Percentiles rank a stretch among this genome's conserved stretches.
Conservation (phyloP, 2,113 vertebrate genomes). For the Oophaga pumilio region DNA sequence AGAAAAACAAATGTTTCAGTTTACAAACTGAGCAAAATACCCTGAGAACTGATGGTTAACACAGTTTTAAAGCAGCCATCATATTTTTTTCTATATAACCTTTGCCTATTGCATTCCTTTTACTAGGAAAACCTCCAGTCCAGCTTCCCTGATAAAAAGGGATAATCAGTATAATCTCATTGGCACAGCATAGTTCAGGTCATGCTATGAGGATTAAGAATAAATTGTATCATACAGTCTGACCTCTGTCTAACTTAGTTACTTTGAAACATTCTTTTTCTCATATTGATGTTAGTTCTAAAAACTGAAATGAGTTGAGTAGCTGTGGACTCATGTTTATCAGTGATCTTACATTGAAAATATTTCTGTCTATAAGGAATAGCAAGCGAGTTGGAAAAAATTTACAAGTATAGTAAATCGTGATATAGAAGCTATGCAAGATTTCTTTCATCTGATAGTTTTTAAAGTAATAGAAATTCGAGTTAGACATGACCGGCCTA, state of each 20-base stretch:
- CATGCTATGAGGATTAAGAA: constrained; percentile 42
- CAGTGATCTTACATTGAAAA: constrained; percentile 39
- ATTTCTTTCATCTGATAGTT: constrained; percentile 44
- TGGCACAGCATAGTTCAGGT: constrained; percentile 44
- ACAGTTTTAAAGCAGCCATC: background rate
- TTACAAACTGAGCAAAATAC: background rate
- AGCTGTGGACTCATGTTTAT: constrained; percentile 22
- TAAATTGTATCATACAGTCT: constrained; percentile 34
- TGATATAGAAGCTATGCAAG: constrained; percentile 48
- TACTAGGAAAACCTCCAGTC: constrained; percentile 10
- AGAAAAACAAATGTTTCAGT: background rate
- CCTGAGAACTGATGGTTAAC: background rate
- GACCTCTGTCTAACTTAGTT: constrained; percentile 36
- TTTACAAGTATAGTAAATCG: constrained; percentile 33
- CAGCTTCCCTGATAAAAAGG: background rate
- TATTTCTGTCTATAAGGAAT: constrained; percentile 23
- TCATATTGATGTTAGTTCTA: constrained; percentile 8
- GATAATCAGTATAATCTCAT: constrained; percentile 47
- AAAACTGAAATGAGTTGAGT: constrained; percentile 20
- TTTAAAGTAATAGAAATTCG: constrained; percentile 50
- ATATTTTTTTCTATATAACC: constrained; percentile 8
- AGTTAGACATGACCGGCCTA: constrained; percentile 28
- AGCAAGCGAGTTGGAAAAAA: constrained; percentile 27
- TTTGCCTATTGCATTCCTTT: constrained; percentile 3
- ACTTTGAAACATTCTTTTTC: constrained; percentile 30